A percentile compares a stretch with the other conserved stretches of the same genome.
phyloP scores from a whole-genome alignment of 2,888 invertebrate genomes.

The Tridacna crocea region DNA sequence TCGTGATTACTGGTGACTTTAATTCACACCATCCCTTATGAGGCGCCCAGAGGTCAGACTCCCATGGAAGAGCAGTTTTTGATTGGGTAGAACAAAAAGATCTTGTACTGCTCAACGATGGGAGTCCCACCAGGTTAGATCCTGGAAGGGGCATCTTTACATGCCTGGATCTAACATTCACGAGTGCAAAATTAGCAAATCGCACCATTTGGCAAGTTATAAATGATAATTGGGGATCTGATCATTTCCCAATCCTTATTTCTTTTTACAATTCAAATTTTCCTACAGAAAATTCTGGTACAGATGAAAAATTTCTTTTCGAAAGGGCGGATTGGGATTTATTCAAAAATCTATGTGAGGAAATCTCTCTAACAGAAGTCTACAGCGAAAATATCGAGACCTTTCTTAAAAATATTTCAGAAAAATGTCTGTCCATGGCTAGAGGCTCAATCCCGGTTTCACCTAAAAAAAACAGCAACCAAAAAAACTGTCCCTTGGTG shows the following conservation, averaged over 20 bases:
- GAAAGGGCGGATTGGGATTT: constrained; percentile 12
- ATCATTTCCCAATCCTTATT: neutral
- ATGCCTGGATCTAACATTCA: neutral
- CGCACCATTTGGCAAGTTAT: neutral
- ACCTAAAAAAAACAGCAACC: neutral
- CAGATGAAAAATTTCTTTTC: constrained; percentile 5
- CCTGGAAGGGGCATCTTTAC: neutral
- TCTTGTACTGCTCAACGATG: constrained; percentile 1
- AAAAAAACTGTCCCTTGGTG: constrained; percentile 8
- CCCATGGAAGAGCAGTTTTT: neutral
- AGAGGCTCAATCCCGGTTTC: neutral
- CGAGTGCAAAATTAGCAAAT: neutral
- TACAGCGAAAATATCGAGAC: neutral
- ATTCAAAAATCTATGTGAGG: constrained; percentile 13
- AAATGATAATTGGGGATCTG: neutral
- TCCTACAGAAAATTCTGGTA: neutral
- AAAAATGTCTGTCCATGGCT: neutral
- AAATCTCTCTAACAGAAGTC: constrained; percentile 9
- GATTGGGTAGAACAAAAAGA: neutral
- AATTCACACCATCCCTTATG: neutral
- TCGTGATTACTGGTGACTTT: constrained; percentile 21
- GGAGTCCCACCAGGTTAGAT: neutral
- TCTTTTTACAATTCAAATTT: too few relatives aligned
- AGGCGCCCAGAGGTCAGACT: neutral
- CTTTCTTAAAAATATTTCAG: neutral